Conservation (phyloP, 2,888 invertebrate species). For the Protonemura montana region DNA sequence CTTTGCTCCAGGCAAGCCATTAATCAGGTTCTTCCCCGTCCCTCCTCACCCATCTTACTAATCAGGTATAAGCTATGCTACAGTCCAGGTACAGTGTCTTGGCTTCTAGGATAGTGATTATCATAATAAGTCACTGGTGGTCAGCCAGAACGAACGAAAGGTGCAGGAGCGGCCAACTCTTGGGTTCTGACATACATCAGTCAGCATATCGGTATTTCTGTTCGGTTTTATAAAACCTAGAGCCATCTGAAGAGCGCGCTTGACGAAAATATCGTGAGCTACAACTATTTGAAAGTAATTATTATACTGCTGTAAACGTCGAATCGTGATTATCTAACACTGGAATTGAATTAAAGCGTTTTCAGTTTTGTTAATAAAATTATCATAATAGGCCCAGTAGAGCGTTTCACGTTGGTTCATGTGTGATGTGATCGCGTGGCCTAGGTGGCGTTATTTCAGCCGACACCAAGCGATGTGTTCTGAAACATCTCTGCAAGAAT, state of each 20-base stretch:
- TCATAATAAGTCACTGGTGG: conserved; percentile 22
- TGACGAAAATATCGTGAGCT: neutral
- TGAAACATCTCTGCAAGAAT: no score
- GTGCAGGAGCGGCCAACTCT: neutral
- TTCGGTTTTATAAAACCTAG: neutral
- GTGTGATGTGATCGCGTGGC: no score
- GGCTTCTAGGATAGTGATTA: conserved; percentile 16
- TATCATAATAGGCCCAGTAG: neutral
- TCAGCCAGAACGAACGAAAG: neutral
- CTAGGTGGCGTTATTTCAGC: no score
- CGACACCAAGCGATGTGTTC: no score
- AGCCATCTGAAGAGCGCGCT: neutral
- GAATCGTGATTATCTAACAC: neutral
- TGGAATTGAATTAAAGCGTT: conserved; percentile 20
- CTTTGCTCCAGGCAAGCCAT: neutral
- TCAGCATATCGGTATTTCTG: neutral
- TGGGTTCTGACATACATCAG: neutral
- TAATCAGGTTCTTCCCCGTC: neutral
- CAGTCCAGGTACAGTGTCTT: neutral
- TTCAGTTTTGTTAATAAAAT: conserved; percentile 21
- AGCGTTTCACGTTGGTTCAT: neutral
- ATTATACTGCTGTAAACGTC: neutral
- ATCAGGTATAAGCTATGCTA: conserved; percentile 9
- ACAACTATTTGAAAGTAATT: neutral
- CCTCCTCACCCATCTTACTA: conserved; percentile 7